Evolutionary conservation across 2,113 vertebrate genomes (phyloP).

Genomic region (Chaenogobius annularis): DNA sequence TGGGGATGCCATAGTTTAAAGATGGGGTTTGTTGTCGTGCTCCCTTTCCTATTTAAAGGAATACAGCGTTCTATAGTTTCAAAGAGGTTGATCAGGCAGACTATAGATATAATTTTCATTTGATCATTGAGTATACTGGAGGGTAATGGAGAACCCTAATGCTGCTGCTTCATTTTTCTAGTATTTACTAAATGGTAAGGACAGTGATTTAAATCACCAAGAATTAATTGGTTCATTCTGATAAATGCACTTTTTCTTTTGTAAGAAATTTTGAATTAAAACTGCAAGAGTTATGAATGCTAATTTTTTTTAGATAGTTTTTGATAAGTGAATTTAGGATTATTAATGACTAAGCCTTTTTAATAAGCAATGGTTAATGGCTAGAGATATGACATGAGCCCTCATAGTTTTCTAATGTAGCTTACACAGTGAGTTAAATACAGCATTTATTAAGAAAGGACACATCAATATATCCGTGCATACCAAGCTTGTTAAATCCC

Average conservation of each 20-base stretch:
- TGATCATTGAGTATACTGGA: conserved; percentile 56
- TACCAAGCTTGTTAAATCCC: background rate
- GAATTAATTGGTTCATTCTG: conserved; percentile 62
- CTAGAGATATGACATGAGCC: conserved; percentile 53
- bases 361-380: conserved; percentile 58
- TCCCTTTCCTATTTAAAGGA: conserved; percentile 21
- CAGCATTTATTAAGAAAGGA: conserved; percentile 30
- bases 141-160: conserved; percentile 48
- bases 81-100: conserved; percentile 22
- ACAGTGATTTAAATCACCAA: conserved; percentile 52
- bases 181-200: conserved; percentile 50
- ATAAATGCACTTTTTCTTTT: conserved; percentile 73
- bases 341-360: conserved; percentile 57
- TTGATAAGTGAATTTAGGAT: conserved; percentile 63
- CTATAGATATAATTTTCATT: conserved; percentile 29
- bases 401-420: conserved; percentile 62
- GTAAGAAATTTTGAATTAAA: conserved; percentile 65
- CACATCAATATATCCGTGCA: conserved; percentile 32
- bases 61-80: conserved; percentile 29
- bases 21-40: conserved; percentile 35
- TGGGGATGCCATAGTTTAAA: conserved; percentile 44
- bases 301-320: conserved; percentile 53
- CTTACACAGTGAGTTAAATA: conserved; percentile 42
- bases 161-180: conserved; percentile 59
- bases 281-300: conserved; percentile 59